Base-by-base conservation (phyloP, 92 coral and sea anemone species). In the Siderastrea radians region DNA sequence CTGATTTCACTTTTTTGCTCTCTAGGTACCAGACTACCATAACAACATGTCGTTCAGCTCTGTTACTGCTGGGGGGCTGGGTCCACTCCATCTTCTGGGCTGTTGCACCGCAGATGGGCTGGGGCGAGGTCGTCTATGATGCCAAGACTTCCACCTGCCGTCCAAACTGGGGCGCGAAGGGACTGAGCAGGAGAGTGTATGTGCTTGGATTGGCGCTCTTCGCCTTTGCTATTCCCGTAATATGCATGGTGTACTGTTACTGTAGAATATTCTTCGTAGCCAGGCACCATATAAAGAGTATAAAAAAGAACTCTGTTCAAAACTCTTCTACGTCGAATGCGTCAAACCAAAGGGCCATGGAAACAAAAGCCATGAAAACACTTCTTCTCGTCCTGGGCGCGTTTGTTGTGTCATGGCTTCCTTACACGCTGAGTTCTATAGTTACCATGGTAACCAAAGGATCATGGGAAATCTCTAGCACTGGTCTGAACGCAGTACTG, bases 1-100 rank as follows among this genome's bases (percentile, higher is more conserved):
- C 38, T 26, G 38, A 2, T 16, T 14, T 19, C 7, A 3, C 49
- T 77, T 15, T 48, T 49, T 66, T 66, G 19, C 26, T 14, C 68
- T 79, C 59, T 74, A 95, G 98, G 76, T 95, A 95, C 85, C 98
- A 90, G 75, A 74, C 92, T 12, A 87, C 71, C 0, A 51, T 93
- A 75, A 95, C 98, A 13, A 66, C 98, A 7, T 19, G 79, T 46
- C 94, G 98, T 66, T 87, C 94, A 61, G 84, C 78, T 55, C 38
- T 79, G 43, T 65, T 93, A 74, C 87, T 95, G 6, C 84, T 90
- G 45, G 14, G 84, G 64, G 89, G 94, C 81, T 95, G 98, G 98
- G 69, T 88, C 73, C 98, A 95, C 77, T 93, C 98, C 11, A 65
- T 91, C 50, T 79, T 95, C 92, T 95, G 98, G 98, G 96, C 96